phyloP scores from a whole-genome alignment of 2,797 vertebrate species.

The Thamnophis elegans region DNA sequence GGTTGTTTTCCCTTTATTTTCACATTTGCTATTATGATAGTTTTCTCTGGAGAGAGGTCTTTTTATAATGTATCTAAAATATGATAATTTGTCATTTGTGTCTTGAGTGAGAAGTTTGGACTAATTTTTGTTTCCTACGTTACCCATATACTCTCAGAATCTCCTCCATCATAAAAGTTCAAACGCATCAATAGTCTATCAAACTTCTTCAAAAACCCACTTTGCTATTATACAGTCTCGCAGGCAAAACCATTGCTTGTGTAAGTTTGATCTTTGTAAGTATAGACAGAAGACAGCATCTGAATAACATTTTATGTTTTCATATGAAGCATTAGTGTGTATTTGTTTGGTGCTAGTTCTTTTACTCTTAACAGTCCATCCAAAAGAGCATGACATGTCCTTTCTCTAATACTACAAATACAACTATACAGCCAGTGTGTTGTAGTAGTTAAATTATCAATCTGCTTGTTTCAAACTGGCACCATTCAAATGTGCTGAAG shows the following conservation, averaged over 20 bases:
- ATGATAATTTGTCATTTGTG: background rate
- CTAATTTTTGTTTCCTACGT: background rate
- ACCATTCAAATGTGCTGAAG: background rate
- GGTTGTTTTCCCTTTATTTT: background rate
- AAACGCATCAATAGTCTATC: background rate
- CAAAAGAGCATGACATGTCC: background rate
- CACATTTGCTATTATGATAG: background rate
- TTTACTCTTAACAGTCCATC: background rate
- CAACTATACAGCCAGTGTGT: background rate
- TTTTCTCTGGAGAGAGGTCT: background rate
- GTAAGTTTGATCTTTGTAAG: background rate
- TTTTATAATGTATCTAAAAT: background rate
- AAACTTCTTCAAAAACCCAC: background rate
- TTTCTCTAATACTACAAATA: background rate
- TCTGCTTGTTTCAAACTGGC: background rate
- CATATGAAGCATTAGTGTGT: background rate
- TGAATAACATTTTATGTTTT: background rate
- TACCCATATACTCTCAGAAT: background rate
- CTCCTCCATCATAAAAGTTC: background rate
- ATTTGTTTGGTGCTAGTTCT: background rate
- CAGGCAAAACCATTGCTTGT: background rate
- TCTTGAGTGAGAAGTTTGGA: background rate
- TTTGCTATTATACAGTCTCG: background rate
- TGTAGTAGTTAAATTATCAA: background rate
- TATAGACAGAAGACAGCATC: background rate